phyloP scores from a whole-genome alignment of 2,888 invertebrate species.

The Cepaea hortensis region DNA sequence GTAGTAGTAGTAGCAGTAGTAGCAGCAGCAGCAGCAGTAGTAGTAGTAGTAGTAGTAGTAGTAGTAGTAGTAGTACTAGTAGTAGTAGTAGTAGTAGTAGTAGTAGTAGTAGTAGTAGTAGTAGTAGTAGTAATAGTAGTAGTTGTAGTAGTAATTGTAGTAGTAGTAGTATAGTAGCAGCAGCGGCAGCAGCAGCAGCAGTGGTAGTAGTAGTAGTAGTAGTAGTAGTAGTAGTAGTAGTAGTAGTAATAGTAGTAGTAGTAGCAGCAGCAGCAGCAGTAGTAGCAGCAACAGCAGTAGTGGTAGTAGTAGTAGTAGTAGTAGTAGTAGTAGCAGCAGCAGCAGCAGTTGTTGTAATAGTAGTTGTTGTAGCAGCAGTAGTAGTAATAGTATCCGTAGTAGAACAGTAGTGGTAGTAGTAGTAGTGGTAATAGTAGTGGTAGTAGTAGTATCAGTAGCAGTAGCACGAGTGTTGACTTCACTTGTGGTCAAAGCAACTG shows the following conservation, averaged over 20 bases:
- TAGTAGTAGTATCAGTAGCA: background rate
- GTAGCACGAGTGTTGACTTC: background rate
- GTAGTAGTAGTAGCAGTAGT: no score
- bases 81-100: no score
- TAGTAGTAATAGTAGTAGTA: constrained; percentile 29
- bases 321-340: background rate
- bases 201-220: constrained; percentile 32
- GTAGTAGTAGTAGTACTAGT: background rate
- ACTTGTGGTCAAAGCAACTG: no score
- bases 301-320: constrained; percentile 19
- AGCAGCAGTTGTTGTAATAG: no score
- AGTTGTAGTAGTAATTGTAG: background rate
- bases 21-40: no score
- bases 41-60: background rate
- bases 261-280: constrained; percentile 17
- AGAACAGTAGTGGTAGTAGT: constrained; percentile 23
- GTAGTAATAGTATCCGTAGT: constrained; percentile 35
- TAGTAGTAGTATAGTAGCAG: background rate
- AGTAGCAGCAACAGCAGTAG: constrained; percentile 15
- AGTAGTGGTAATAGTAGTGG: constrained; percentile 1
- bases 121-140: background rate
- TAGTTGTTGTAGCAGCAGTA: constrained; percentile 18
- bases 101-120: background rate
- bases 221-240: constrained; percentile 31
- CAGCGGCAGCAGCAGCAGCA: constrained; percentile 22